Conservation (phyloP, 1,140 invertebrate genomes). For the Berghia stephanieae region DNA sequence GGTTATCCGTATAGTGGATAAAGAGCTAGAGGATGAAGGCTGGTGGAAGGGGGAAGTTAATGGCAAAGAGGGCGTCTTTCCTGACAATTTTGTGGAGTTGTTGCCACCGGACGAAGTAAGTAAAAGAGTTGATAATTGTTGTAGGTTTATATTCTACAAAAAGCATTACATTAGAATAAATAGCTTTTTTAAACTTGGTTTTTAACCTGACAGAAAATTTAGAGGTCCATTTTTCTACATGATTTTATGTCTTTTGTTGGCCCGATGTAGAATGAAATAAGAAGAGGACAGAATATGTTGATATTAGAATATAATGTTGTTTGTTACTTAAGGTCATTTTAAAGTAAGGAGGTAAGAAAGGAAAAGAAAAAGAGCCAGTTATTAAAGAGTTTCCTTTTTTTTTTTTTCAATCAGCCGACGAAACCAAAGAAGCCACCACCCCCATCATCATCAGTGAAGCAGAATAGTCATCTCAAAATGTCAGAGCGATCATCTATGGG, state of each 20-base stretch:
- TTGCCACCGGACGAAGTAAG: conserved; percentile 55
- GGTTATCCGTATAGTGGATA: conserved; percentile 87
- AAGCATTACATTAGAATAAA: not conserved
- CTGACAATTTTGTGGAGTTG: conserved; percentile 86
- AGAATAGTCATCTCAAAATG: conserved; percentile 44
- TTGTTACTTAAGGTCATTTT: too few relatives aligned
- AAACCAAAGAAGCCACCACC: conserved; percentile 59
- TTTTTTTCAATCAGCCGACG: conserved; percentile 37
- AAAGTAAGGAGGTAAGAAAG: too few relatives aligned
- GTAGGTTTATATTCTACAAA: not conserved
- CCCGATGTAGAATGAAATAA: too few relatives aligned
- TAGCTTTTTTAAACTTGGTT: too few relatives aligned
- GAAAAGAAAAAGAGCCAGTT: too few relatives aligned
- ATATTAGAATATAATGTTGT: too few relatives aligned
- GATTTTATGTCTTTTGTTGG: too few relatives aligned
- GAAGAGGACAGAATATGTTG: too few relatives aligned
- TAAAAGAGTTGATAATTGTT: not conserved
- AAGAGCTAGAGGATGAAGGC: conserved; percentile 83
- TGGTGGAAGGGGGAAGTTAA: conserved; percentile 97
- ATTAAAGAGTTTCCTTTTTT: not conserved
- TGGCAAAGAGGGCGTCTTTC: conserved; percentile 91
- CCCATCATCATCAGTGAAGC: conserved; percentile 31
- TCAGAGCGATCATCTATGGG: conserved; percentile 55
- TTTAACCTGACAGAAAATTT: too few relatives aligned
- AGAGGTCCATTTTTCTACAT: too few relatives aligned